Evolutionary conservation across 2,888 invertebrate species (phyloP).

Genomic region (Dyspetes luteomarginatus): DNA sequence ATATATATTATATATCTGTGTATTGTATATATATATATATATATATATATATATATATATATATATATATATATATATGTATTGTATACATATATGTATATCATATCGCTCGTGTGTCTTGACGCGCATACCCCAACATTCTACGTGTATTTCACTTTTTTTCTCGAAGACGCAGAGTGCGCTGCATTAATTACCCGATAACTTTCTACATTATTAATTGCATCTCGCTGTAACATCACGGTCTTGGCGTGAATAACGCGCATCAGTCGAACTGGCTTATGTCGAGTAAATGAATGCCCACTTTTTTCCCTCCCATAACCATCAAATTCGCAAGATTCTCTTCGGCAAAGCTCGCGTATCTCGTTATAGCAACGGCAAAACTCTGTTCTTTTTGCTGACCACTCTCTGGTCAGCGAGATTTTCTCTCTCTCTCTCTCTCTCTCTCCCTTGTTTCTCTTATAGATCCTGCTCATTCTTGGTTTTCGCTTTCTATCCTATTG

Average conservation of each 20-base stretch:
- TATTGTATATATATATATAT: too few relatives aligned
- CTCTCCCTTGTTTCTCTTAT: conserved; percentile 9
- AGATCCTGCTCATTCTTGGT: conserved; percentile 43
- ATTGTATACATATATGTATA: too few relatives aligned
- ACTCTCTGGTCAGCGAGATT: conserved; percentile 34
- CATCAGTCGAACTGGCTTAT: conserved; percentile 27
- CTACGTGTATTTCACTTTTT: too few relatives aligned
- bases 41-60: too few relatives aligned
- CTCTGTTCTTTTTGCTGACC: conserved; percentile 32
- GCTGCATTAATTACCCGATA: conserved; percentile 33
- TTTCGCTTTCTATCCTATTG: conserved; percentile 52
- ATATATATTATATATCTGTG: too few relatives aligned
- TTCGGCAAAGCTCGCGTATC: conserved; percentile 41
- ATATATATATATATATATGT: too few relatives aligned
- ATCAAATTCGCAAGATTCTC: conserved; percentile 61
- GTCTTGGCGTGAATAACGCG: conserved; percentile 48
- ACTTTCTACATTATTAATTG: conserved; percentile 56
- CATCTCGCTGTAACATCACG: conserved; percentile 33
- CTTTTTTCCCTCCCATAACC: conserved; percentile 21
- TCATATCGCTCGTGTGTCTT: neutral
- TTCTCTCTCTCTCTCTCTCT: conserved; percentile 26
- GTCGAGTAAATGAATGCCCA: conserved; percentile 50
- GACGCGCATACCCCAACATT: too few relatives aligned
- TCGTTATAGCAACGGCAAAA: conserved; percentile 48
- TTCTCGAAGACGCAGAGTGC: neutral